Evolutionary conservation across 35 echinoderm and acorn worm genomes (phyloP).

Genomic region (Patiria miniata): DNA sequence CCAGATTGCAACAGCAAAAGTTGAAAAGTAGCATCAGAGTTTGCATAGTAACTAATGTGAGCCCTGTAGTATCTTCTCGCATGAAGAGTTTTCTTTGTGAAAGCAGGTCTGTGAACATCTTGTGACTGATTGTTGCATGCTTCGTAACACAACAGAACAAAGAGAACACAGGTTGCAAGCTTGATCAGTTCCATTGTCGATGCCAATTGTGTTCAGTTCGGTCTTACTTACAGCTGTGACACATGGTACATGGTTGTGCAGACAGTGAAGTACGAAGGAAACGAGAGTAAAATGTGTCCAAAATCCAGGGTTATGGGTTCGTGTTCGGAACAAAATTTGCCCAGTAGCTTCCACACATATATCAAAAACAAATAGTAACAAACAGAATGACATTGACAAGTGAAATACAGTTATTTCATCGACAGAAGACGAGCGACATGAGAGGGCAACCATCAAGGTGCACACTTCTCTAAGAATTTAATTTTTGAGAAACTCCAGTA

Average conservation of each 20-base stretch:
- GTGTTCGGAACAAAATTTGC: not conserved
- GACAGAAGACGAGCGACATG: not conserved
- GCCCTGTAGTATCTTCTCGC: not conserved
- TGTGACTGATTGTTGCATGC: not conserved
- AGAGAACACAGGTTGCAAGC: not conserved
- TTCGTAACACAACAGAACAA: not conserved
- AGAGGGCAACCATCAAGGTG: not conserved
- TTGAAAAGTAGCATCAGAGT: not conserved
- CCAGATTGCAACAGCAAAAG: not conserved
- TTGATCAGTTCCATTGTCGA: not conserved
- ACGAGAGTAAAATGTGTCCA: not conserved
- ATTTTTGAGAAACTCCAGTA: too few relatives aligned
- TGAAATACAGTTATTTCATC: not conserved
- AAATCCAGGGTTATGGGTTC: not conserved
- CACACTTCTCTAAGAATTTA: too few relatives aligned
- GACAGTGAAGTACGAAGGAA: not conserved
- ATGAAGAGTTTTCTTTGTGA: not conserved
- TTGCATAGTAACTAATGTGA: not conserved
- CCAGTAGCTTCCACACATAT: conserved; percentile 1
- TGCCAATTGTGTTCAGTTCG: not conserved
- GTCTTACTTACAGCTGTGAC: not conserved
- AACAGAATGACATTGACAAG: not conserved
- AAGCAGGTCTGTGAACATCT: not conserved
- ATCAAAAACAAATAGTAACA: not conserved
- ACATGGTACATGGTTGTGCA: not conserved